Base-by-base conservation (phyloP, 2,113 vertebrate species). In the Cyanoliseus patagonus region DNA sequence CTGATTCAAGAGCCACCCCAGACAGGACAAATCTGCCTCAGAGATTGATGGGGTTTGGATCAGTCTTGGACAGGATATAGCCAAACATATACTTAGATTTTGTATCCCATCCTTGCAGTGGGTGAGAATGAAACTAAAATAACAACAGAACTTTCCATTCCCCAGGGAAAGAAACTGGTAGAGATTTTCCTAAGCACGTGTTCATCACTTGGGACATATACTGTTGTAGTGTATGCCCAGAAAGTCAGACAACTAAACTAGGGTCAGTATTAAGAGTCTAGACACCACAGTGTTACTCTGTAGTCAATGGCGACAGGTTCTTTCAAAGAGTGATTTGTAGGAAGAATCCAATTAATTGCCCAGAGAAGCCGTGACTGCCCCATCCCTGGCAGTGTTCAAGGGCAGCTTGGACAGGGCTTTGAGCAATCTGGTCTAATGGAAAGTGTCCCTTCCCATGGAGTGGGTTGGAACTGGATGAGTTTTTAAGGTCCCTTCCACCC, bases 131-230 rank as follows among this genome's bases (percentile, higher is more conserved):
- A 59, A 88, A 51, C 47, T 63, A 82, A 91, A 91, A 85, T 42
- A 85, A 66, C 52, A 57, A 39, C 70, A 77, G 59, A 85, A 93
- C 46, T 77, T 95, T 93, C 75, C 75, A 24, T 82, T 93, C 91
- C 88, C 37, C 23, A 22, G 37, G 84, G 80, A 47, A 81, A 81
- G 52, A 70, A 73, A 27, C 23, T 85, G 33, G 52, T 46, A 28
- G 70, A 85, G 47, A 11, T 63, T 88, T 88, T 93, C 52, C 64
- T 42, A 52, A 85, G 84, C 70, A 68, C 0, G 0, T 62, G 30
- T 30, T 13, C 17, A 39, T 80, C 74, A 9, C 12, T 39, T 76
- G 52, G 37, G 46, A 42, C 37, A 44, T 41, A 13, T 4, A 11
- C 35, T 57, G 37, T 13, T 84, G 46, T 13, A 76, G 46, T 8